Base-by-base conservation (phyloP, 2,797 vertebrate genomes). In the Danio kyathit region DNA sequence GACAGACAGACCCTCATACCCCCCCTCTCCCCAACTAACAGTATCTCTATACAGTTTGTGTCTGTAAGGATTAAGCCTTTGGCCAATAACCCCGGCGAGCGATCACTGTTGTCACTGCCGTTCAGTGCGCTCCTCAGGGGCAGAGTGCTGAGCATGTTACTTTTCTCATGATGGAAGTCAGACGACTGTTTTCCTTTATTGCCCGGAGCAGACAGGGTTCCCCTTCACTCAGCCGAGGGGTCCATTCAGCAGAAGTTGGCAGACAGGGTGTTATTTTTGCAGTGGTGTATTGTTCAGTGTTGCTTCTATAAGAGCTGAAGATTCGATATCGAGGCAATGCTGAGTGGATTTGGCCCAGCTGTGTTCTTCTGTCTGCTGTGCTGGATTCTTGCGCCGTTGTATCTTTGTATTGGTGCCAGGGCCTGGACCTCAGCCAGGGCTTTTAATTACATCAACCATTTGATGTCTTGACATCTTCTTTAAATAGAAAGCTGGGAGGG, bases 391-490 rank as follows among this genome's bases (percentile, higher is more conserved):
- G 75, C 69, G 85, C 69, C 65, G 78, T 86, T 86, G 76, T 80
- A 90, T 84, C 85, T 84, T 88, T 90, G 82, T 88, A 85, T 85
- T 74, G 49, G 67, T 86, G 89, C 85, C 83, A 90, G 63, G 83
- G 70, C 67, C 71, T 90, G 89, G 89, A 89, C 71, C 14, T 46
- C 81, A 81, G 89, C 88, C 91, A 91, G 87, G 43, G 86, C 83
- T 82, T 84, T 86, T 83, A 87, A 86, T 93, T 92, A 91, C 90
- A 88, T 92, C 88, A 90, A 83, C 79, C 82, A 77, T 89, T 91
- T 90, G 90, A 92, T 89, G 88, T 89, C 87, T 87, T 89, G 85
- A 91, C 85, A 85, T 91, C 83, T 91, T 90, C 90, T 88, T 90
- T 65, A 88, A 85, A 88, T 86, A 84, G 80, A 83, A 83, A 69